Base-by-base conservation (phyloP, 2,888 invertebrate species). In the Electrophaes corylata region DNA sequence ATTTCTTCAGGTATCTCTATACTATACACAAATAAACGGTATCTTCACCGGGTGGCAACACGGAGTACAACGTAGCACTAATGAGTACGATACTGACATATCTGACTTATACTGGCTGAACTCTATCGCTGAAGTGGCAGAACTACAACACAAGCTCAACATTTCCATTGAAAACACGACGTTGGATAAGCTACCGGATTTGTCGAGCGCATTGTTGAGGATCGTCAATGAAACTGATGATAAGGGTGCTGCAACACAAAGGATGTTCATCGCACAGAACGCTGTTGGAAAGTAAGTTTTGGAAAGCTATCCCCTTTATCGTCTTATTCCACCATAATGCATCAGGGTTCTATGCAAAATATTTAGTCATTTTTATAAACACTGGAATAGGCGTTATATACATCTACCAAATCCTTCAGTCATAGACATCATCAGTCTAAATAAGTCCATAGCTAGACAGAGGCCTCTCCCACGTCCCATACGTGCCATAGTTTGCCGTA, bases 21-120 rank as follows among this genome's bases (percentile, higher is more conserved):
- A 95, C 74, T 94, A 96, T 77, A 92, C 93, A 18, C 98, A 98
- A 89, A 86, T 97, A 59, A 94, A 94, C 73, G 98, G 97, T 1
- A 85, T 98, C 50, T 94, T 93, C 70, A 94, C 94, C 50, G 97
- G 97, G 3, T 97, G 95, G 93, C 93, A 92, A 64, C 93, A 94
- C 55, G 95, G 95, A 0, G 93, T 95, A 0, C 93, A 92, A 55
- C 92, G 95, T 41, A 94, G 94, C 70, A 91, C 93, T 66, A 92
- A 93, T 45, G 93, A 94, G 52, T 89, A 84, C 57, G 93, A 93
- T 18, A 92, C 93, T 37, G 92, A 94, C 40, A 85, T 93, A 51
- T 93, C 93, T 4, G 95, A 96, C 71, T 93, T 96, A 64, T 91
- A 95, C 73, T 94, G 96, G 92, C 88, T 97, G 75, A 96, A 97